phyloP scores from a whole-genome alignment of 2,888 invertebrate species.

The Thymelicus acteon region DNA sequence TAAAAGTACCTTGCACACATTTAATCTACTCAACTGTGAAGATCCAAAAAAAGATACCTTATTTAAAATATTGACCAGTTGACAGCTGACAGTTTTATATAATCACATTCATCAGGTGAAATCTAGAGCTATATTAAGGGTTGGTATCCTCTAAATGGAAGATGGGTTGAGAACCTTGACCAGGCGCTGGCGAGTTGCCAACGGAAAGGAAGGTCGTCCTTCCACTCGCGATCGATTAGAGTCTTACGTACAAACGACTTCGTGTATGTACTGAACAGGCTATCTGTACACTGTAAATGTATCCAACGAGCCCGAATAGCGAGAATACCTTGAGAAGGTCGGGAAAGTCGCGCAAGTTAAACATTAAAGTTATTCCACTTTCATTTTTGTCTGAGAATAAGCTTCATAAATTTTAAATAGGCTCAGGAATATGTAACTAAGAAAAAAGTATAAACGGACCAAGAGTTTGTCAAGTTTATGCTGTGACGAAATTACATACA shows the following conservation, averaged over 20 bases:
- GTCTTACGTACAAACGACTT: constrained; percentile 12
- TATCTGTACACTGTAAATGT: background rate
- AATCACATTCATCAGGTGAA: too few species aligned
- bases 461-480: background rate
- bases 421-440: background rate
- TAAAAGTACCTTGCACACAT: too few species aligned
- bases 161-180: constrained; percentile 24
- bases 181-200: constrained; percentile 36
- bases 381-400: constrained; percentile 11
- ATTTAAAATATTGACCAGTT: too few species aligned
- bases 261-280: background rate
- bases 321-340: constrained; percentile 21
- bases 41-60: too few species aligned
- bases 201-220: constrained; percentile 24
- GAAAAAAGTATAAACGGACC: background rate
- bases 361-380: constrained; percentile 10
- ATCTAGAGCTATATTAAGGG: background rate
- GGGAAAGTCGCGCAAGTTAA: constrained; percentile 19
- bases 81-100: too few species aligned
- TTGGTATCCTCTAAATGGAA: constrained; percentile 11
- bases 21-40: too few species aligned
- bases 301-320: constrained; percentile 1
- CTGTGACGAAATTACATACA: background rate
- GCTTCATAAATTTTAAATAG: constrained; percentile 13
- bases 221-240: constrained; percentile 24